A percentile compares a stretch with the other conserved stretches of the same genome.
Evolutionary conservation across 1,140 invertebrate species (phyloP).

Genomic region (Pseudomyrmex cubaensis): DNA sequence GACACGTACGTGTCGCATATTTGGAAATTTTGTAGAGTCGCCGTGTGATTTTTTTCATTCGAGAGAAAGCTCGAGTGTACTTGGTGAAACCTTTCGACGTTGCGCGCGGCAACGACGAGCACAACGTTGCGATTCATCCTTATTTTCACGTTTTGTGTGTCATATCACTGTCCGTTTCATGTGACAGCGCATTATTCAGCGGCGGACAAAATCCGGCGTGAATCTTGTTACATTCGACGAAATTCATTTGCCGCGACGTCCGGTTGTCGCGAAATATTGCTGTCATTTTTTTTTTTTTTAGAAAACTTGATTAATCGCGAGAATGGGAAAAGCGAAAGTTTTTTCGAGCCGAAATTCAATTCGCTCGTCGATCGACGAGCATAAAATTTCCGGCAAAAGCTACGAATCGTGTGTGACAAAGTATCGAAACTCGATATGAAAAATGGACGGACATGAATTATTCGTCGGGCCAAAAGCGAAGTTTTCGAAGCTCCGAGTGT

Average conservation of each 20-base stretch:
- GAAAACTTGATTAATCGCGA: neutral
- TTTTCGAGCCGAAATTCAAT: neutral
- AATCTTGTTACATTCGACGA: neutral
- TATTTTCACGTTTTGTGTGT: constrained; percentile 59
- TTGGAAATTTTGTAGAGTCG: constrained; percentile 61
- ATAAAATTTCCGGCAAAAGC: too few species aligned
- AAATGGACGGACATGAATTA: too few species aligned
- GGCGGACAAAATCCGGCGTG: constrained; percentile 14
- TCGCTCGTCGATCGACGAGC: too few species aligned
- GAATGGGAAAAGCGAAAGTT: constrained; percentile 2
- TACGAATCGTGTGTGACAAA: too few species aligned
- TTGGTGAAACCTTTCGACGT: constrained; percentile 43
- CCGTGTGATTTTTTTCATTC: constrained; percentile 40
- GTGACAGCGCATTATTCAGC: constrained; percentile 43
- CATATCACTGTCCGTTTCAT: constrained; percentile 60
- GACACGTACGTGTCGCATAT: constrained; percentile 8
- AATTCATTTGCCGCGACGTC: too few species aligned
- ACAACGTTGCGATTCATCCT: constrained; percentile 51
- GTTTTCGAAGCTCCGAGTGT: neutral
- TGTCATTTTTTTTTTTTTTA: neutral
- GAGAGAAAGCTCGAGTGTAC: constrained; percentile 62
- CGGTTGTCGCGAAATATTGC: too few species aligned
- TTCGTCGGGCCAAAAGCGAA: neutral
- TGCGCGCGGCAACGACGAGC: neutral
- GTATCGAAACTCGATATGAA: too few species aligned